Percentiles rank a stretch among this genome's conserved stretches.
Evolutionary conservation across 2,797 vertebrate genomes (phyloP).

Genomic region (Margarornis squamiger): DNA sequence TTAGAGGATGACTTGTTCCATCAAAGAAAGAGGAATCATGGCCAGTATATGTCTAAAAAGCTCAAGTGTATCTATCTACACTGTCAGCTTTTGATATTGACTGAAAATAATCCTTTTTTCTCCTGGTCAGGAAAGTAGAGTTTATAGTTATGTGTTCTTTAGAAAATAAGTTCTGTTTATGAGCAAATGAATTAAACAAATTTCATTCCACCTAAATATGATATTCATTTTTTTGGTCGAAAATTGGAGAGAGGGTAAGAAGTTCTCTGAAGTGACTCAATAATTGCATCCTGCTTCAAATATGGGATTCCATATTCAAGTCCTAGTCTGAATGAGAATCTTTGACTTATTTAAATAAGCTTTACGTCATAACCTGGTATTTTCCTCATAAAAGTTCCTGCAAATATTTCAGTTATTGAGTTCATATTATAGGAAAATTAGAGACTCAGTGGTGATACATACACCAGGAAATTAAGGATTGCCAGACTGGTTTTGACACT

Average conservation of each 20-base stretch:
- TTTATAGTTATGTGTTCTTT: neutral
- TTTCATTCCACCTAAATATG: neutral
- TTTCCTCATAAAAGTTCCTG: neutral
- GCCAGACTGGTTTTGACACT: neutral
- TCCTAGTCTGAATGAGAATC: neutral
- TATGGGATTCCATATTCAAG: neutral
- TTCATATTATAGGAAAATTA: neutral
- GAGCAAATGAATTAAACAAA: neutral
- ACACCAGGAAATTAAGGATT: neutral
- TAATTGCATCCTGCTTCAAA: neutral
- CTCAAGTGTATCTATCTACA: neutral
- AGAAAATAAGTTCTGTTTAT: neutral
- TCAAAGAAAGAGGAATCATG: neutral
- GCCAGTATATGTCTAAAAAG: neutral
- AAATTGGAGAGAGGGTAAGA: neutral
- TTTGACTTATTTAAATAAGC: neutral
- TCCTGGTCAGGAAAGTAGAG: neutral
- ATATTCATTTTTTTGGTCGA: neutral
- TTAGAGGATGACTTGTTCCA: neutral
- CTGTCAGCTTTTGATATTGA: neutral
- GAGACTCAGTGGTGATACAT: neutral
- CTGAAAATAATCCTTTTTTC: neutral
- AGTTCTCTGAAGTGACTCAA: neutral
- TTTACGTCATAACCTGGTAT: neutral
- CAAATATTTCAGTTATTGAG: neutral